Conservation (phyloP, 2,888 invertebrate species). For the Drosophila testacea region DNA sequence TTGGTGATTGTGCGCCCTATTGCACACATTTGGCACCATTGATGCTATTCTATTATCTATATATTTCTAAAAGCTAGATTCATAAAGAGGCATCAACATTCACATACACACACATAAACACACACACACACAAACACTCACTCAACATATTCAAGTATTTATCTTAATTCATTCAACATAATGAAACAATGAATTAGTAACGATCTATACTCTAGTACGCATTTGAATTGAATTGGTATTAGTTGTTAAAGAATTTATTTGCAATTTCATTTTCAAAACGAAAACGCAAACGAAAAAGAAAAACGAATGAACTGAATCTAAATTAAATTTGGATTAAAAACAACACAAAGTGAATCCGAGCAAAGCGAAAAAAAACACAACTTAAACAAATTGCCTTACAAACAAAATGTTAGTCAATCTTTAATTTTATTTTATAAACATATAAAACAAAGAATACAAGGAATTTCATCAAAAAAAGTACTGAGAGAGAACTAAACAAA, state of each 20-base stretch:
- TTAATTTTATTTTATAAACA: slow-evolving; percentile 56
- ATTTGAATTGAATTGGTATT: slow-evolving; percentile 45
- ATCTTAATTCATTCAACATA: slow-evolving; percentile 22
- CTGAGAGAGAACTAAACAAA: slow-evolving; percentile 40
- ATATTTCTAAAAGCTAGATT: slow-evolving; percentile 23
- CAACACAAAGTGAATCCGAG: slow-evolving; percentile 58
- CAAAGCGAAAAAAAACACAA: slow-evolving; percentile 45
- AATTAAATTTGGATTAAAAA: slow-evolving; percentile 79
- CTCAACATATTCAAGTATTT: slow-evolving; percentile 17
- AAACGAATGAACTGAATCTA: slow-evolving; percentile 70
- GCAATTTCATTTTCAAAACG: slow-evolving; percentile 56
- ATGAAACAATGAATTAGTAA: slow-evolving; percentile 20
- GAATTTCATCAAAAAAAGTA: slow-evolving; percentile 53
- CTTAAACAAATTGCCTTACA: slow-evolving; percentile 72
- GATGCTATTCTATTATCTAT: slow-evolving; percentile 20
- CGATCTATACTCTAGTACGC: slow-evolving; percentile 31
- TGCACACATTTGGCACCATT: slow-evolving; percentile 34
- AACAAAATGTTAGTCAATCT: slow-evolving; percentile 79
- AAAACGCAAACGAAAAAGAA: slow-evolving; percentile 29
- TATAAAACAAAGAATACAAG: slow-evolving; percentile 40
- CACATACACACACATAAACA: background rate
- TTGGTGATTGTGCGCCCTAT: slow-evolving; percentile 35
- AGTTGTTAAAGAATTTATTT: slow-evolving; percentile 54
- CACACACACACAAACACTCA: slow-evolving; percentile 1
- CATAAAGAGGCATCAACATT: background rate